These are phyloP conservation scores for Hafferia zeledoni DNA, from an alignment of 2,797 vertebrate species.

Conservation along the genomic window DNA sequence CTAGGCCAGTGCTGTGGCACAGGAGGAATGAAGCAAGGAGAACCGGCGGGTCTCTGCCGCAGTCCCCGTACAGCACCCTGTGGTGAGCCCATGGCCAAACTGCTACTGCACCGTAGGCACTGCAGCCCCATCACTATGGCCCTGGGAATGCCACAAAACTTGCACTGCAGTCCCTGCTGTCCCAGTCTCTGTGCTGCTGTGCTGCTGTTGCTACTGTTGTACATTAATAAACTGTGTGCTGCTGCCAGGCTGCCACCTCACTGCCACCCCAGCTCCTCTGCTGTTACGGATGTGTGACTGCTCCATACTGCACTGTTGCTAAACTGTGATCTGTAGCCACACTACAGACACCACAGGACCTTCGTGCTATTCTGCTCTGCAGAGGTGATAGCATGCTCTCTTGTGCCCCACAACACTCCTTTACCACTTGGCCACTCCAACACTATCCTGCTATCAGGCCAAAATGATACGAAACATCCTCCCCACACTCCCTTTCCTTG, in stretches of 20 bases:
- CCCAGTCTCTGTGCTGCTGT: neutral
- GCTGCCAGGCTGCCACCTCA: neutral
- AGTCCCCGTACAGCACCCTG: accelerated
- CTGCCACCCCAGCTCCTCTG: neutral
- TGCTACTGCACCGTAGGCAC: neutral
- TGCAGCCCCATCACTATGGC: neutral
- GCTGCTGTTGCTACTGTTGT: neutral
- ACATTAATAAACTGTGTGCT: neutral
- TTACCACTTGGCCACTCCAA: neutral
- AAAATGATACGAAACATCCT: neutral
- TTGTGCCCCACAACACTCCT: neutral
- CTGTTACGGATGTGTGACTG: accelerated
- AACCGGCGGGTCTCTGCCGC: neutral
- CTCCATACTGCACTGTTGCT: neutral
- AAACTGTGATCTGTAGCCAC: neutral
- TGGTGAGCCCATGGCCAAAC: neutral
- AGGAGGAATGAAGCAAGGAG: neutral
- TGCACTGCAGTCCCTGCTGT: neutral
- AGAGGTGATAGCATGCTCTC: neutral
- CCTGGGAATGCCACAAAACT: neutral
- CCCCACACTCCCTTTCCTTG: neutral
- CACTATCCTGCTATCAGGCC: neutral
- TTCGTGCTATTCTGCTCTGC: neutral
- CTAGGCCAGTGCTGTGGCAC: neutral
- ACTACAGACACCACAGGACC: neutral